Base-by-base conservation (phyloP, 2,113 vertebrate genomes). In the Dipodomys ordii region DNA sequence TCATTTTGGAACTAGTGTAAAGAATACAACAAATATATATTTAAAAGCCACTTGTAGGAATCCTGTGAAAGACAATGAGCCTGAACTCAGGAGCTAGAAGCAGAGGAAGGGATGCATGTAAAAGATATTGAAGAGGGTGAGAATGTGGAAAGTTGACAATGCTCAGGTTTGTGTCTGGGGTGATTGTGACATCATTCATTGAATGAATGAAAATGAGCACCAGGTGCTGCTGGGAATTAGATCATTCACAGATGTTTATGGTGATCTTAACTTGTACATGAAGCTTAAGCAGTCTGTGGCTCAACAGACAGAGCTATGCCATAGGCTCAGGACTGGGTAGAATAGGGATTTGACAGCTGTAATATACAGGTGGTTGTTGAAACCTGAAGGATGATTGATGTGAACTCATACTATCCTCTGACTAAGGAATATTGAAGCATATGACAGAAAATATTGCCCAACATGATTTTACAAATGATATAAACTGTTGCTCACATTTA, bases 1-100 rank as follows among this genome's bases (percentile, higher is more conserved):
- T 94, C 16, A 35, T 95, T 87, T 74, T 67, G 46, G 46, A 83
- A 93, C 62, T 32, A 80, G 57, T n/a, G 3, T 93, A 89, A 85
- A 88, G 19, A 78, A 11, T 76, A 22, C 19, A 53, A 32, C 44
- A 3, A 28, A 79, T 49, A 49, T 49, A 49, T 49, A 49, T 49
- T 49, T 49, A 49, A 49, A 12, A 49, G 49, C 10, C 49, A 11
- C 53, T 10, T 68, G 7, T 44, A 87, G 35, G 30, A 68, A 62
- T 68, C 64, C 32, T 16, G 19, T 87, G 8, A 92, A 28, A 90
- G 87, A 53, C 62, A 8, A 64, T 89, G 53, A 88, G 20, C n/a
- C 71, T 83, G 30, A 67, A 73, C 8, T 78, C 19, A 30, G 15
- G 49, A 88, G 22, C 27, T 20, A 76, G 49, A 76, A 71, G 39